A percentile compares a stretch with the other conserved stretches of the same genome.
These are phyloP conservation scores for Cotesia congregata DNA, from an alignment of 2,888 invertebrate species.

Conservation along the genomic window DNA sequence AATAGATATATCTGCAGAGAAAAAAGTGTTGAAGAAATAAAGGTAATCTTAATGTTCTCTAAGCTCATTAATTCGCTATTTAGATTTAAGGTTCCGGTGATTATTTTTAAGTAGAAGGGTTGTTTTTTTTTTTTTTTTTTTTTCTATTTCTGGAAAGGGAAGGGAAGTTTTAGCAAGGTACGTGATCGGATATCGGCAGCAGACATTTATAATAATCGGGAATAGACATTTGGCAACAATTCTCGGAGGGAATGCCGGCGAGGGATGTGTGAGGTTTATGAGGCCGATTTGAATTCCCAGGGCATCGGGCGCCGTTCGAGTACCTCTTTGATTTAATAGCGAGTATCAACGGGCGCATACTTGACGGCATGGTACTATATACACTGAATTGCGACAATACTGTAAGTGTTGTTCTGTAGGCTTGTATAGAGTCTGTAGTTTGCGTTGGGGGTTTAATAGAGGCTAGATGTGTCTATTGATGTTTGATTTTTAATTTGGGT, in stretches of 20 bases:
- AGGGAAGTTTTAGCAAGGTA: not conserved
- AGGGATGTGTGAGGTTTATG: conserved; percentile 53
- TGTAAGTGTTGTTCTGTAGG: not conserved
- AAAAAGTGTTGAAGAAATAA: conserved; percentile 10
- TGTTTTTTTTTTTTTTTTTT: conserved; percentile 19
- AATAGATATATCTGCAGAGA: not conserved
- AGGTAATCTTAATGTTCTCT: conserved; percentile 26
- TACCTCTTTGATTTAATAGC: conserved; percentile 66
- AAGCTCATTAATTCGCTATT: not conserved
- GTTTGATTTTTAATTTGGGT: no score
- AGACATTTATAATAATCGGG: conserved; percentile 22
- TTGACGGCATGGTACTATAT: conserved; percentile 31
- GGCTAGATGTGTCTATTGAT: no score
- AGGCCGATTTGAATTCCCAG: conserved; percentile 60
- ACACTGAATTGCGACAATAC: not conserved
- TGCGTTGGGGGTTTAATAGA: no score
- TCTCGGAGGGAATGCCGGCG: conserved; percentile 26
- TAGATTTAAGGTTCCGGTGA: conserved; percentile 3
- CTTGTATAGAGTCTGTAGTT: not conserved
- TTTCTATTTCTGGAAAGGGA: no score
- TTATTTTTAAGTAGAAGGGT: not conserved
- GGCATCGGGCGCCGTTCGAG: conserved; percentile 63
- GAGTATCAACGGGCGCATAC: conserved; percentile 57
- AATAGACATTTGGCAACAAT: conserved; percentile 52
- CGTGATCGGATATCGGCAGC: conserved; percentile 16